Base-by-base conservation (phyloP, 2,888 invertebrate genomes). In the Oligia fasciuncula region DNA sequence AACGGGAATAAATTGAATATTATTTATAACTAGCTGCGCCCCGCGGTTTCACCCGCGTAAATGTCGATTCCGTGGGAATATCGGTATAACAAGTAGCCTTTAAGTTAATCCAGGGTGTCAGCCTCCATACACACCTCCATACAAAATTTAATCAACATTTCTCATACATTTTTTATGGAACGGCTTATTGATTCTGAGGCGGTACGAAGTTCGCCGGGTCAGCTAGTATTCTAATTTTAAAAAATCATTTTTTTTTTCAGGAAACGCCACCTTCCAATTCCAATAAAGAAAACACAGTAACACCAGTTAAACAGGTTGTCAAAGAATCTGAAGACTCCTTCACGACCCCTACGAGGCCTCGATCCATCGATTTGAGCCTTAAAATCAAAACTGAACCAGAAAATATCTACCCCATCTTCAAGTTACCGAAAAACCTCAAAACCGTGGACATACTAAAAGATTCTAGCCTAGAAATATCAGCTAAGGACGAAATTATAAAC, bases 381-480 rank as follows among this genome's bases (percentile, higher is more conserved):
- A 60, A 68, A 49, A 43, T 57, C 1, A 65, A 62, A 43, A 1
- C 0, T 0, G 87, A 40, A 87, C 89, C n/a, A 4, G 90, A 91
- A 40, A 89, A 90, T 0, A 89, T 84, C 13, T 60, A 87, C 4
- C 85, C 89, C 0, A 83, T 89, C 3, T 87, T 90, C 3, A 91
- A 92, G 3, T 92, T 92, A 0, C 93, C 94, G 0, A 94, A 91
- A 69, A 94, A 93, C 83, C 85, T 90, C 0, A 95, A 92, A 89
- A 94, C 91, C 0, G 89, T 94, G 0, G 92, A 94, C 5, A 92
- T 94, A 0, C 84, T 92, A 73, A 93, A 92, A 51, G 91, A 94
- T 78, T 93, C 94, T 0, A 93, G 93, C 13, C 83, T 95, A 85
- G 95, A 96, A 89, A 95, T 95, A 81, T 95, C 94, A 0, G 87